These are phyloP conservation scores for Merodon equestris DNA, from an alignment of 2,888 invertebrate genomes.

Conservation along the genomic window DNA sequence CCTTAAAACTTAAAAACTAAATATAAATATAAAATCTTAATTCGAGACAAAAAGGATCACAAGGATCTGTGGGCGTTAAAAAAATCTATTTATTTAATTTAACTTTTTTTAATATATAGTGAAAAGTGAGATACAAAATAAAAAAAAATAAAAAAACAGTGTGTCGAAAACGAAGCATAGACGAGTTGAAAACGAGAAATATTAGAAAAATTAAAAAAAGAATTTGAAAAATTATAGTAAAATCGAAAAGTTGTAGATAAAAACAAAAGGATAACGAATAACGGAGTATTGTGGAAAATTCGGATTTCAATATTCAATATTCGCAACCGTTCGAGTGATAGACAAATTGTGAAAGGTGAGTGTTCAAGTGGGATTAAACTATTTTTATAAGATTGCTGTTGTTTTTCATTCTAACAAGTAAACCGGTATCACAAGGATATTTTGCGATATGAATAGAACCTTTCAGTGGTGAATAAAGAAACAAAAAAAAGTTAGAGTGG, in stretches of 20 bases:
- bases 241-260: slow-evolving; percentile 18
- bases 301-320: slow-evolving; percentile 47
- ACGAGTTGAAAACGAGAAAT: slow-evolving; percentile 12
- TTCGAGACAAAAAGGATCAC: neutral
- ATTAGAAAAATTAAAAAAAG: slow-evolving; percentile 11
- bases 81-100: too few relatives aligned
- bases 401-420: slow-evolving; percentile 20
- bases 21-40: neutral
- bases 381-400: neutral
- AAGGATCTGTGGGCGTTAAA: too few relatives aligned
- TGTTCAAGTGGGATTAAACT: slow-evolving; percentile 40
- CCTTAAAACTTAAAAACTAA: slow-evolving; percentile 21
- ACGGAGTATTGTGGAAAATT: slow-evolving; percentile 50
- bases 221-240: slow-evolving; percentile 6
- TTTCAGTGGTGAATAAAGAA: slow-evolving; percentile 3
- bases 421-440: slow-evolving; percentile 37
- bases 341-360: slow-evolving; percentile 65
- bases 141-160: too few relatives aligned
- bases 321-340: slow-evolving; percentile 38
- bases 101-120: too few relatives aligned
- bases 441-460: neutral
- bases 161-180: slow-evolving; percentile 8
- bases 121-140: too few relatives aligned
- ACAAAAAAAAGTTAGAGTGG: slow-evolving; percentile 1
- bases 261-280: slow-evolving; percentile 51